These are phyloP conservation scores for Urocyon cinereoargenteus DNA, from an alignment of 2,797 vertebrate genomes.

Conservation along the genomic window DNA sequence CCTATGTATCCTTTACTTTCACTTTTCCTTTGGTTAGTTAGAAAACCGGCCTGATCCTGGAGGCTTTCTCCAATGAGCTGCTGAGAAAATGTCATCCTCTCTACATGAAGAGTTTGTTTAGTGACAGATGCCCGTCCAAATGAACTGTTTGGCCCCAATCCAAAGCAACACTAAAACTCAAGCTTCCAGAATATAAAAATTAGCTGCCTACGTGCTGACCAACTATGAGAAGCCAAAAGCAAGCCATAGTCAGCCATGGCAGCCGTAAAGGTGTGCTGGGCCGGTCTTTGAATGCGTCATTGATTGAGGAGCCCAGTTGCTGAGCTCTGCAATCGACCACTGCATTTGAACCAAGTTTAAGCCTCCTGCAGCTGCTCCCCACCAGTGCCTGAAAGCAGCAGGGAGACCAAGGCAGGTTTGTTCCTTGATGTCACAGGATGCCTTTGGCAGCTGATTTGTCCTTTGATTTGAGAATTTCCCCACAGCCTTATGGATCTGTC, in stretches of 20 bases:
- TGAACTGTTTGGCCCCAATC: too few relatives aligned
- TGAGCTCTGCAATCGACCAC: background rate
- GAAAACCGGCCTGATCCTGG: background rate
- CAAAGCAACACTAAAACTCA: too few relatives aligned
- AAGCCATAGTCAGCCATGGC: accelerated
- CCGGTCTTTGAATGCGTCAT: too few relatives aligned
- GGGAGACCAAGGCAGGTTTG: too few relatives aligned
- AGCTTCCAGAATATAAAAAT: too few relatives aligned
- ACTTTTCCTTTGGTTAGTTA: background rate
- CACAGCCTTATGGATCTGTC: accelerated
- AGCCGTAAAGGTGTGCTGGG: accelerated
- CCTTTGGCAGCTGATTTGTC: background rate
- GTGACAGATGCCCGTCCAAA: background rate
- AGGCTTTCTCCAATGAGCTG: background rate
- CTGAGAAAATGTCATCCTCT: background rate
- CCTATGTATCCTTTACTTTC: background rate
- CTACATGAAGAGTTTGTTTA: background rate
- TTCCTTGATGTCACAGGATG: background rate
- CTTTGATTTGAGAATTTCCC: background rate
- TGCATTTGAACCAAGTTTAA: background rate
- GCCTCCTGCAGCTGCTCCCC: background rate
- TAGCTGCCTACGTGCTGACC: too few relatives aligned
- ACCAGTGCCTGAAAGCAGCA: background rate
- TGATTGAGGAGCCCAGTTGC: too few relatives aligned
- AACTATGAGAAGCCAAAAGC: background rate